Conservation (phyloP, 1,140 invertebrate species). For the Drosophila varians region DNA sequence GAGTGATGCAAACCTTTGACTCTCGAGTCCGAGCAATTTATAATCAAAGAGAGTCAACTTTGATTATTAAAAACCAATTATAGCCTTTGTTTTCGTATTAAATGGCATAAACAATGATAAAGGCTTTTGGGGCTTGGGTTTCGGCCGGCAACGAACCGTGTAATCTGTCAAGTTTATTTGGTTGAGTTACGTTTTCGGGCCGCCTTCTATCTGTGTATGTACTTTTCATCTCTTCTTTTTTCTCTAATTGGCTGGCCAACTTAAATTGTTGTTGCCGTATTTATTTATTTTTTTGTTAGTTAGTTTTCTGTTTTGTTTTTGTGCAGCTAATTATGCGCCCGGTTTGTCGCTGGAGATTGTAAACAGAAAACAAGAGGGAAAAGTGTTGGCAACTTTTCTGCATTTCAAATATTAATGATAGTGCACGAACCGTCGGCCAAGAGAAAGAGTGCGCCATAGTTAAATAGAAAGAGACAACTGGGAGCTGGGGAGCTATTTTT, state of each 20-base stretch:
- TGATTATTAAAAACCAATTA: background rate
- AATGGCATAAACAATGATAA: conserved; percentile 46
- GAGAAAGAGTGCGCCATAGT: background rate
- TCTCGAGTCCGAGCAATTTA: background rate
- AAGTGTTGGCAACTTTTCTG: conserved; percentile 63
- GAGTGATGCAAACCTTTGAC: background rate
- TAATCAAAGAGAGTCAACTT: background rate
- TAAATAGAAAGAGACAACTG: background rate
- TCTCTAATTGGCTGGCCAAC: conserved; percentile 60
- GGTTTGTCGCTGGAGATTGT: conserved; percentile 54
- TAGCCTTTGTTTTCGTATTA: conserved; percentile 40
- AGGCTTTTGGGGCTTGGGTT: conserved; percentile 10
- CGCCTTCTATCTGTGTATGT: background rate
- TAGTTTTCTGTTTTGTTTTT: conserved; percentile 25
- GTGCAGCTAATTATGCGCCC: conserved; percentile 69
- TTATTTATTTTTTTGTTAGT: conserved; percentile 27
- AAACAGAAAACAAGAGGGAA: conserved; percentile 46
- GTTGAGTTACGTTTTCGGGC: conserved; percentile 65
- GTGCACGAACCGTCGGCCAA: conserved; percentile 47
- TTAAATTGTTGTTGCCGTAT: conserved; percentile 29
- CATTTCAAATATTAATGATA: conserved; percentile 73
- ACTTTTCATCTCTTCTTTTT: conserved; percentile 4
- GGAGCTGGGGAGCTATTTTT: background rate
- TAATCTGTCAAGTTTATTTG: conserved; percentile 81
- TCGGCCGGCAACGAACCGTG: conserved; percentile 54